These are phyloP conservation scores for Gryllus bimaculatus DNA, from an alignment of 1,140 invertebrate genomes.

Conservation along the genomic window DNA sequence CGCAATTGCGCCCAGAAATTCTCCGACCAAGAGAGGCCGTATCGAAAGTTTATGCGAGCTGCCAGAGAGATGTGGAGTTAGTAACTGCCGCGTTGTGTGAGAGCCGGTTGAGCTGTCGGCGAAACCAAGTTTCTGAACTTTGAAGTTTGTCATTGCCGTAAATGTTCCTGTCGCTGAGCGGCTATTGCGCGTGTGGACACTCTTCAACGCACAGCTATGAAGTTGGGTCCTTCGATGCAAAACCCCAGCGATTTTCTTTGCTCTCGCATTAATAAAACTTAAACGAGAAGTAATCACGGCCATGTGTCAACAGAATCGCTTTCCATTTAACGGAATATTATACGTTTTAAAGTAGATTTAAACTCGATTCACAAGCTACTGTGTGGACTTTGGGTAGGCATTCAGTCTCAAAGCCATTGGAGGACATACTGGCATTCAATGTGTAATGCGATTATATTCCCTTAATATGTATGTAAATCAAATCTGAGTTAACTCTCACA, in stretches of 20 bases:
- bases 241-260: background rate
- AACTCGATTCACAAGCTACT: too few relatives aligned
- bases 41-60: background rate
- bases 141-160: background rate
- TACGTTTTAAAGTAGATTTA: background rate
- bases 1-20: background rate
- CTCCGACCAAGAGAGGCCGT: background rate
- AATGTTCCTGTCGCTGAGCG: background rate
- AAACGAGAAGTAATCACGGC: background rate
- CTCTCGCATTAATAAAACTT: background rate
- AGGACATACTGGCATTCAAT: too few relatives aligned
- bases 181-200: background rate
- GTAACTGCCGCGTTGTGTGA: too few relatives aligned
- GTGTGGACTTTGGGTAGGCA: too few relatives aligned
- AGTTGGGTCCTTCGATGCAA: background rate
- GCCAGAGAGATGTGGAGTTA: too few relatives aligned
- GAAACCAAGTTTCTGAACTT: background rate
- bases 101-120: background rate
- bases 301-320: background rate
- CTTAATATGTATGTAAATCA: too few relatives aligned
- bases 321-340: background rate
- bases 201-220: background rate
- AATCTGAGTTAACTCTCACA: too few relatives aligned
- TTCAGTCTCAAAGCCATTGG: too few relatives aligned
- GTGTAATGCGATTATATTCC: too few relatives aligned